These are phyloP conservation scores for Chydorus sphaericus DNA, from an alignment of 2,888 invertebrate genomes.

Conservation along the genomic window DNA sequence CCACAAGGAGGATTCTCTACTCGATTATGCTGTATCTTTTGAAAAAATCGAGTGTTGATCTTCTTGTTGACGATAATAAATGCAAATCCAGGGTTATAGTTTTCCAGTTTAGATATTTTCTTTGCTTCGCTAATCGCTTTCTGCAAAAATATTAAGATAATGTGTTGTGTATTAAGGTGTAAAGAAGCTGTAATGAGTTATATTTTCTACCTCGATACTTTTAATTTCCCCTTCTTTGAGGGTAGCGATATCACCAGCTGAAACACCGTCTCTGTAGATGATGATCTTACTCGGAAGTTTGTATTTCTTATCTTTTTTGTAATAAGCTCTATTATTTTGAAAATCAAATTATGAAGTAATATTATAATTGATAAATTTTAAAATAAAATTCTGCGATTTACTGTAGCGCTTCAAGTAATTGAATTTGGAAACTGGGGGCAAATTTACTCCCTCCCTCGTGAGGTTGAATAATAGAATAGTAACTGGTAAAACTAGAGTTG, in stretches of 20 bases:
- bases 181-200: not conserved
- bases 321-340: slow-evolving; percentile 30
- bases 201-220: not conserved
- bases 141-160: not conserved
- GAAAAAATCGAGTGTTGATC: slow-evolving; percentile 40
- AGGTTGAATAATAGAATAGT: slow-evolving; percentile 54
- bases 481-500: slow-evolving; percentile 42
- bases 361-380: not conserved
- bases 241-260: slow-evolving; percentile 73
- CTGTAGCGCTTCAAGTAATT: not conserved
- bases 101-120: not conserved
- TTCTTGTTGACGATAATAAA: slow-evolving; percentile 81
- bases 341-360: not conserved
- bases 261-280: slow-evolving; percentile 84
- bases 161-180: not conserved
- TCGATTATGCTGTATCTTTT: not conserved
- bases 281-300: slow-evolving; percentile 52
- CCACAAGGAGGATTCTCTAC: slow-evolving; percentile 56
- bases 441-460: too few species aligned
- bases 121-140: not conserved
- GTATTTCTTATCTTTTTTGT: slow-evolving; percentile 30
- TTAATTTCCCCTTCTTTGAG: slow-evolving; percentile 38
- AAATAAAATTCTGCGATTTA: not conserved
- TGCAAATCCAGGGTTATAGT: slow-evolving; percentile 35
- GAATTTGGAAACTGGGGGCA: slow-evolving; percentile 23